Base-by-base conservation (phyloP, 1,140 invertebrate genomes). In the Sitobion miscanthi region DNA sequence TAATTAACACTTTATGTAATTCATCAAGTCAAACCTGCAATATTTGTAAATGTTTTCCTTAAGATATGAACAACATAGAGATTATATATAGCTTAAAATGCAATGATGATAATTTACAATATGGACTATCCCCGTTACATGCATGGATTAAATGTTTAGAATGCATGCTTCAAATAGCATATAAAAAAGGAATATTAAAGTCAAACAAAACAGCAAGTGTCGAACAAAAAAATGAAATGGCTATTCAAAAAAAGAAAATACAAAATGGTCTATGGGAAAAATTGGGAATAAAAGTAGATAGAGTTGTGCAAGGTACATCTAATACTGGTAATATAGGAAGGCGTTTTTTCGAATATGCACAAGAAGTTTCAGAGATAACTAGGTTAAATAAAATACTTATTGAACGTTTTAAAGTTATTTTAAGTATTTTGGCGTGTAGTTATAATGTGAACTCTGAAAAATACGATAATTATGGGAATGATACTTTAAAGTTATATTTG, bases 281-380 rank as follows among this genome's bases (percentile, higher is more conserved):
- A 47, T 91, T 91, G 21, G 90, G 62, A 69, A 77, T 69, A 47
- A 91, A 91, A 52, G 77, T 94, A 77, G 94, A 94, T 54, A 52
- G n/a, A 52, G 93, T 94, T 17, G 91, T 90, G 35, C 77, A 94
- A 83, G 94, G 94, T 49, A 91, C 83, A 82, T 93, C 93, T 25
- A 94, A 94, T 42, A 94, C 91, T 35, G 94, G 94, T 25, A 94
- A 94, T 93, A 69, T 93, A 45, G 93, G 47, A 3, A n/a, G 94
- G 5, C 77, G 49, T 87, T 94, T 94, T 93, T 90, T 94, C 42
- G 38, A 91, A 52, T 9, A 91, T 91, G 20, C 52, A 52, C 1
- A 20, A 52, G 88, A 90, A 54, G 47, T 57, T 25, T 38, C 47
- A 57, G 30, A 90, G 14, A 52, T 90, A 45, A 90, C 20, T 90